Evolutionary conservation across 2,113 vertebrate genomes (phyloP), one percentile per base, ranked within the genome.

Genomic region (Pimephales promelas): DNA sequence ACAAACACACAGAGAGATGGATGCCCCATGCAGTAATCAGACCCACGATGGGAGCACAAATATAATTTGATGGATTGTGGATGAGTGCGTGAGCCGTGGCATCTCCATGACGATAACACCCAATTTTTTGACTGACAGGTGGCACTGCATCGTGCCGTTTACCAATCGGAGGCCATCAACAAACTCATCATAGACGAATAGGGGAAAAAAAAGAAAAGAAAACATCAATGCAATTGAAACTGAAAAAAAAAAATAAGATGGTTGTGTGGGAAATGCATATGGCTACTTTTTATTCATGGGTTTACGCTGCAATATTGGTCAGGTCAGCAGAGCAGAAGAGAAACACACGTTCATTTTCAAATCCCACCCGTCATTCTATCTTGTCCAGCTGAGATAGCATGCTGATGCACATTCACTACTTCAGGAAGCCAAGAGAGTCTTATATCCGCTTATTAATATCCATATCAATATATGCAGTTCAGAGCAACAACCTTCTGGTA

Each of bases 271-370:
- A 34, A 57, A 74, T 84, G 83, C 73, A 57, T 76, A 78, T 80
- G 68, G 83, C 64, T 80, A 72, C 75, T 87, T 78, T 75, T 84
- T 87, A 84, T 87, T 87, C 82, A 87, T 82, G 83, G 83, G 26
- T 82, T 76, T 85, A 79, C 28, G 14, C 59, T 52, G 68, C 43
- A 89, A 76, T 84, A 85, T 71, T 47, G 40, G 74, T 57, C 34
- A 81, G 83, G 83, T 85, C 72, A 87, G 28, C 20, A 2, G 43
- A 75, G 70, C 40, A 49, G 56, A 68, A 66, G 70, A 52, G 45
- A 80, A 62, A 66, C 49, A 45, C 47, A 43, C 73, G 61, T 83
- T 83, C 73, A 77, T 83, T 83, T 83, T 77, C 83, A 73, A 61
- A 84, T 79, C 40, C 66, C 3, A 22, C 40, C 36, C 83, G 31